phyloP scores from a whole-genome alignment of 2,888 invertebrate species.

The Euplagia quadripunctaria region DNA sequence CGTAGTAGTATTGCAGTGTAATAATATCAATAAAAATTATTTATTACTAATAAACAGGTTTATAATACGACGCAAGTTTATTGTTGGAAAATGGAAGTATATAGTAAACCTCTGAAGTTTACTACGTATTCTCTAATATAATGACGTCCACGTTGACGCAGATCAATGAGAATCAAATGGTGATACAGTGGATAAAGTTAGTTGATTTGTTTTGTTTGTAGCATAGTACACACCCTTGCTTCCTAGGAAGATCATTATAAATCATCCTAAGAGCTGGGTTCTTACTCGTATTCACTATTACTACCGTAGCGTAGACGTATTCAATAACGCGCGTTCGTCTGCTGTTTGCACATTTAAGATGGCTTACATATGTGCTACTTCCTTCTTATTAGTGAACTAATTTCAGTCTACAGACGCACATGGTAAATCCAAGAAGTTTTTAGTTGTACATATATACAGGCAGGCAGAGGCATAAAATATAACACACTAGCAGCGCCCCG shows the following conservation, averaged over 20 bases:
- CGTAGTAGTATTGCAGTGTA: constrained; percentile 14
- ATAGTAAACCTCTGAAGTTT: constrained; percentile 35
- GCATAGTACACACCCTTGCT: background rate
- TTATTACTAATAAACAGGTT: constrained; percentile 23
- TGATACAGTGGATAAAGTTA: background rate
- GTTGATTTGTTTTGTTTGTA: background rate
- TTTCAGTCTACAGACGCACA: no score
- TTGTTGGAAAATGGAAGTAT: constrained; percentile 23
- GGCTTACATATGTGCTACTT: background rate
- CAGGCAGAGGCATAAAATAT: no score
- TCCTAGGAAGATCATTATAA: background rate
- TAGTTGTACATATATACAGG: no score
- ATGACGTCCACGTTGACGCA: background rate
- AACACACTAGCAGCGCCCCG: no score
- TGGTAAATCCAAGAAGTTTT: no score
- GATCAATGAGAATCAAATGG: background rate
- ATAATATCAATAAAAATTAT: constrained; percentile 17
- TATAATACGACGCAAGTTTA: constrained; percentile 29
- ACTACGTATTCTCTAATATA: constrained; percentile 29
- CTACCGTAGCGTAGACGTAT: background rate
- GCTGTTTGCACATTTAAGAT: background rate
- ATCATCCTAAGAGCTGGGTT: background rate
- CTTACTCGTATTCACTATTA: background rate
- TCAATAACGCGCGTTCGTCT: background rate
- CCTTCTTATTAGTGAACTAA: no score